Conservation (phyloP, 2,113 vertebrate species). For the Tamias sibiricus region DNA sequence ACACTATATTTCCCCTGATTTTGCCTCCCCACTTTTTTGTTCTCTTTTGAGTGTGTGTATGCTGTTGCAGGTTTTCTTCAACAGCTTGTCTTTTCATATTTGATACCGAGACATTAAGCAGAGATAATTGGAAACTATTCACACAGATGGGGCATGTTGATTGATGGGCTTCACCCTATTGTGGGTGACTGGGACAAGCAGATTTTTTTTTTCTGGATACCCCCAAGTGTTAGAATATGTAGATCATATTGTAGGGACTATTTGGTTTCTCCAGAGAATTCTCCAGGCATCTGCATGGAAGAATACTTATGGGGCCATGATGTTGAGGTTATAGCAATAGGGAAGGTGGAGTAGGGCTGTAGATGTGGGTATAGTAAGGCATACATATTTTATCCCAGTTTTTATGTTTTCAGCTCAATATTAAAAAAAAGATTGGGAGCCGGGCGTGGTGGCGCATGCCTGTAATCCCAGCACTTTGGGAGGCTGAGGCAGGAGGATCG, state of each 20-base stretch:
- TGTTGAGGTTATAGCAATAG: background rate
- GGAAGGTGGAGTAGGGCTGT: no score
- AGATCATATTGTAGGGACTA: background rate
- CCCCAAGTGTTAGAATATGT: background rate
- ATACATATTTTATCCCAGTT: background rate
- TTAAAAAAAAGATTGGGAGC: background rate
- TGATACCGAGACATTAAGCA: background rate
- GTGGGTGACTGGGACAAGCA: background rate
- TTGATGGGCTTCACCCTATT: background rate
- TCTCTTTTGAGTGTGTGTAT: no score
- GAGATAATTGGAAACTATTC: background rate
- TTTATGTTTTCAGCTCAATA: background rate
- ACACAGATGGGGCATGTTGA: background rate
- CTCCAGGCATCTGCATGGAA: background rate
- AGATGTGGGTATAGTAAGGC: no score
- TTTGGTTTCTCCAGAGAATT: background rate
- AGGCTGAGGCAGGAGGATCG: no score
- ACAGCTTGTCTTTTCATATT: background rate
- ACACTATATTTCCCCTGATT: no score
- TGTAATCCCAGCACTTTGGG: no score
- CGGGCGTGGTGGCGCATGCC: no score
- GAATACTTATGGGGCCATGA: background rate
- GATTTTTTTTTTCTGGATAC: background rate
- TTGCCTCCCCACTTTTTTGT: no score
- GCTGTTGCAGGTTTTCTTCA: no score